Conservation (phyloP, 2,797 vertebrate species). For the Trematomus bernacchii region DNA sequence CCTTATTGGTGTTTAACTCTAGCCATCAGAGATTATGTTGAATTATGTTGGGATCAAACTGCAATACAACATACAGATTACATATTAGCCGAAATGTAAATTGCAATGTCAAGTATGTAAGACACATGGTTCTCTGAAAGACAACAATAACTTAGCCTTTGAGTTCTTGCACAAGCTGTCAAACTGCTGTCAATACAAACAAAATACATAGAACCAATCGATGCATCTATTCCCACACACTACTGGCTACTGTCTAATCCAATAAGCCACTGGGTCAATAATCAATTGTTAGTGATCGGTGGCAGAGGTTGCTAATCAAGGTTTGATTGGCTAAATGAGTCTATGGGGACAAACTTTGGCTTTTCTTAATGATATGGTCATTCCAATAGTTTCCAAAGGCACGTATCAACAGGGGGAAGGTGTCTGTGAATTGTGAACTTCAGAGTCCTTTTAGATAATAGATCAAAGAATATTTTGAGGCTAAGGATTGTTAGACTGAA, state of each 20-base stretch:
- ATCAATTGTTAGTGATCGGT: conserved; percentile 75
- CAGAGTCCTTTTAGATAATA: conserved; percentile 4
- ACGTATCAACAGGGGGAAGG: conserved; percentile 18
- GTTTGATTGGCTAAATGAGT: conserved; percentile 74
- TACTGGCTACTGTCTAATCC: conserved; percentile 75
- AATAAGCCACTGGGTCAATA: conserved; percentile 69
- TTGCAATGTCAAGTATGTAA: conserved; percentile 26
- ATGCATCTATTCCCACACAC: conserved; percentile 75
- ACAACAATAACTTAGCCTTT: conserved; percentile 24
- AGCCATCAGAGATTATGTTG: neutral
- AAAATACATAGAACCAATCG: conserved; percentile 73
- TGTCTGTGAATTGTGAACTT: neutral
- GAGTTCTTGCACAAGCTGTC: conserved; percentile 40
- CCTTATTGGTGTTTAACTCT: neutral
- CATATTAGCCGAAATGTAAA: conserved; percentile 1
- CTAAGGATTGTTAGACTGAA: conserved; percentile 11
- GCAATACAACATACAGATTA: conserved; percentile 10
- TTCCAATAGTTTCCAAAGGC: conserved; percentile 20
- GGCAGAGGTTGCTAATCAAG: conserved; percentile 72
- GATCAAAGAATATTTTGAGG: neutral
- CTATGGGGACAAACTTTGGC: conserved; percentile 45
- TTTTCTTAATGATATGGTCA: conserved; percentile 27
- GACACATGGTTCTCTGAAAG: conserved; percentile 17
- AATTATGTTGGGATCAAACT: conserved; percentile 23
- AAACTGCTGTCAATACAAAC: conserved; percentile 73